Conservation (phyloP, 2,888 invertebrate species). For the Trichogramma evanescens region DNA sequence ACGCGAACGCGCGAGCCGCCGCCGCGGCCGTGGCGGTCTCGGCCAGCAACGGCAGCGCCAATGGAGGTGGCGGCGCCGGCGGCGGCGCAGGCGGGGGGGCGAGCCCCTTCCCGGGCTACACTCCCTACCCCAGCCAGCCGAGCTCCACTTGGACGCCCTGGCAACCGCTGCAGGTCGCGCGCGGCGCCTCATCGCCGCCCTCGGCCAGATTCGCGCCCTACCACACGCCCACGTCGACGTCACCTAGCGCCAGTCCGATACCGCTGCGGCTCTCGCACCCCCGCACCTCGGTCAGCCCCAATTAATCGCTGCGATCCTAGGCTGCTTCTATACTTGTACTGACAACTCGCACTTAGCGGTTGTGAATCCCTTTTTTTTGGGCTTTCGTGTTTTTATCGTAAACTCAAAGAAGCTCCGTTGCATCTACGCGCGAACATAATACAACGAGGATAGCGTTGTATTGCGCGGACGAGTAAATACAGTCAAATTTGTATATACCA, state of each 20-base stretch:
- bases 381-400: too few relatives aligned
- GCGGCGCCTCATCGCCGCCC: slow-evolving; percentile 37
- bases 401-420: too few relatives aligned
- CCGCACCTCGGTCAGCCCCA: too few relatives aligned
- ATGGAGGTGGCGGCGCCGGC: slow-evolving; percentile 5
- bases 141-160: slow-evolving; percentile 40
- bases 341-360: too few relatives aligned
- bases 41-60: slow-evolving; percentile 21
- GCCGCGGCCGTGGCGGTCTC: slow-evolving; percentile 24
- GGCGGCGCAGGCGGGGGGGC: slow-evolving; percentile 15
- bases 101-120: slow-evolving; percentile 28
- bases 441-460: too few relatives aligned
- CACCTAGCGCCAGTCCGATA: slow-evolving; percentile 14
- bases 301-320: too few relatives aligned
- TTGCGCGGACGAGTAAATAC: too few relatives aligned
- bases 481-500: too few relatives aligned
- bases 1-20: slow-evolving; percentile 27
- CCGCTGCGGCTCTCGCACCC: too few relatives aligned
- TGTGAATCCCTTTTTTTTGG: too few relatives aligned
- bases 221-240: slow-evolving; percentile 37
- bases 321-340: too few relatives aligned
- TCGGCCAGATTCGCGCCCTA: slow-evolving; percentile 44
- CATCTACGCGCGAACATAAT: too few relatives aligned
- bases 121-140: slow-evolving; percentile 33
- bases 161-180: slow-evolving; percentile 41